Evolutionary conservation across 1,140 invertebrate genomes (phyloP).

Genomic region (Cotesia chilonis): DNA sequence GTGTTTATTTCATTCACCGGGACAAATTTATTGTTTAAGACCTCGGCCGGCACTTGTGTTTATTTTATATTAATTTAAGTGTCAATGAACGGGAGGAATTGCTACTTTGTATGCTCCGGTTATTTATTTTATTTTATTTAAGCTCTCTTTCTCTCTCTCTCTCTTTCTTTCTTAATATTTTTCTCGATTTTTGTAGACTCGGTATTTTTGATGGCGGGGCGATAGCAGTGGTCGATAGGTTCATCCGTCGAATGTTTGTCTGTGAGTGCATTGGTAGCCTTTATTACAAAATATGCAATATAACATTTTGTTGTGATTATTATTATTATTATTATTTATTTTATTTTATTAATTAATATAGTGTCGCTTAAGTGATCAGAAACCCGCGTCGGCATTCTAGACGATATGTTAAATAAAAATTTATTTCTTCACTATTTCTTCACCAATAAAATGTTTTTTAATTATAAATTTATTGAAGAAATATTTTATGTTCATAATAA

Average conservation of each 20-base stretch:
- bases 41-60: too few species aligned
- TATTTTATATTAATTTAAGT: too few species aligned
- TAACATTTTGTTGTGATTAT: slow-evolving; percentile 51
- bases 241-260: slow-evolving; percentile 66
- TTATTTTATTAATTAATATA: slow-evolving; percentile 8
- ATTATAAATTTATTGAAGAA: too few species aligned
- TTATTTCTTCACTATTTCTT: too few species aligned
- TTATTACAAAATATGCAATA: slow-evolving; percentile 48
- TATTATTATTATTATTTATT: slow-evolving; percentile 4
- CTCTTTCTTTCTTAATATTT: slow-evolving; percentile 18
- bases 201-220: slow-evolving; percentile 42
- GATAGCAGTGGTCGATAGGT: slow-evolving; percentile 62
- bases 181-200: slow-evolving; percentile 28
- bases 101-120: not conserved
- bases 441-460: too few species aligned
- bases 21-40: too few species aligned
- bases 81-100: too few species aligned
- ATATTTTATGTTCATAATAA: too few species aligned
- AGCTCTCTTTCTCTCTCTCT: slow-evolving; percentile 18
- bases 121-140: slow-evolving; percentile 23
- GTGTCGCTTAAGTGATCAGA: not conserved
- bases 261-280: slow-evolving; percentile 65
- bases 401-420: too few species aligned
- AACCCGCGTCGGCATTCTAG: too few species aligned
- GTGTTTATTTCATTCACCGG: slow-evolving; percentile 1